Conservation (phyloP, 2,888 invertebrate genomes). For the Ormyrus thymus region DNA sequence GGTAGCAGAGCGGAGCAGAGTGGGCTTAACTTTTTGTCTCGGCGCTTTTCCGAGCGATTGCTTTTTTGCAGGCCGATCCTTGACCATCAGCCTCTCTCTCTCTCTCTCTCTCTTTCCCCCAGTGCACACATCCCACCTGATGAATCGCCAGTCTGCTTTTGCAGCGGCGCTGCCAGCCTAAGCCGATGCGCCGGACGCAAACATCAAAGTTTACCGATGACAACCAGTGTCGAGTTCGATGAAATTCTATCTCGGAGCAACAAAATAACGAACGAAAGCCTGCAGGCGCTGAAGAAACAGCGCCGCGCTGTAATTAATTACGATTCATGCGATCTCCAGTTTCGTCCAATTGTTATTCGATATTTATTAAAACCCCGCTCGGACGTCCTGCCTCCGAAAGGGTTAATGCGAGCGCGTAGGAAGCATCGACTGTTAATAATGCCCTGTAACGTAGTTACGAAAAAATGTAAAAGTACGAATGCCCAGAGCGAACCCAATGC, state of each 20-base stretch:
- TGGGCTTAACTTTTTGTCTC: constrained; percentile 24
- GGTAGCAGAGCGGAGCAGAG: background rate
- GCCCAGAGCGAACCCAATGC: too few relatives aligned
- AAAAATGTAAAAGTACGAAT: too few relatives aligned
- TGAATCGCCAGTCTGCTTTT: background rate
- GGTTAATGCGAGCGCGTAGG: too few relatives aligned
- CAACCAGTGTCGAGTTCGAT: background rate
- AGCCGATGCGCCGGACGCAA: constrained; percentile 6
- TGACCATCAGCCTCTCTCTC: too few relatives aligned
- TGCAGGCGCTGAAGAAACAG: background rate
- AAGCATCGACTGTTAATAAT: too few relatives aligned
- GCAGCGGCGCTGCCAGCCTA: background rate
- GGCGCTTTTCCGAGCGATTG: background rate
- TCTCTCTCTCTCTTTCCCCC: background rate
- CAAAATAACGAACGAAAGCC: constrained; percentile 9
- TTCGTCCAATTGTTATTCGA: background rate
- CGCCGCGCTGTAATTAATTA: constrained; percentile 42
- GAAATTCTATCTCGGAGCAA: constrained; percentile 8
- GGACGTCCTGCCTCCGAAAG: too few relatives aligned
- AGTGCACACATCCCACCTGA: background rate
- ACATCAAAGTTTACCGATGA: constrained; percentile 43
- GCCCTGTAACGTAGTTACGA: too few relatives aligned
- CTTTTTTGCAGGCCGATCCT: background rate
- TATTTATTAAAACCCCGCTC: too few relatives aligned
- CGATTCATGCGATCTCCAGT: constrained; percentile 27